phyloP scores from a whole-genome alignment of 1,140 invertebrate species.

The Solen grandis region DNA sequence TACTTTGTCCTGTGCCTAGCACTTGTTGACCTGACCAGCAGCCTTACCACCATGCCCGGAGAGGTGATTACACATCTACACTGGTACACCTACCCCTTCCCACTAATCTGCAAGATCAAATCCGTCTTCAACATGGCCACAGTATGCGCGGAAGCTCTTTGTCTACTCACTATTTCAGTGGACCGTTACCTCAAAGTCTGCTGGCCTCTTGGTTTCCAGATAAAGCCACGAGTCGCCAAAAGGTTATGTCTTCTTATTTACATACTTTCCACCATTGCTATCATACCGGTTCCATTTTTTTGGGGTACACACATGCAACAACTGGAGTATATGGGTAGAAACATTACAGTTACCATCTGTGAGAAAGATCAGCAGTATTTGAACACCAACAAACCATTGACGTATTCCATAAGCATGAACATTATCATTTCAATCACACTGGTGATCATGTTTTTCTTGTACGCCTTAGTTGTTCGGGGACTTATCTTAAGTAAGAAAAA shows the following conservation, averaged over 20 bases:
- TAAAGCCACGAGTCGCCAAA: conserved; percentile 21
- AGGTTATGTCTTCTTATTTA: background rate
- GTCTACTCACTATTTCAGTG: conserved; percentile 59
- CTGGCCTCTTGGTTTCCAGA: conserved; percentile 56
- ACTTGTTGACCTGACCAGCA: conserved; percentile 63
- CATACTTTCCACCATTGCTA: conserved; percentile 1
- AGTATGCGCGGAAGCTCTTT: conserved; percentile 58
- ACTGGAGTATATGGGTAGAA: background rate
- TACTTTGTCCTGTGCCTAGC: conserved; percentile 64
- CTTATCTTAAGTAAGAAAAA: background rate
- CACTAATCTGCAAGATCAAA: conserved; percentile 58
- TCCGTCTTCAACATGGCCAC: conserved; percentile 62
- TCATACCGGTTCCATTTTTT: conserved; percentile 1
- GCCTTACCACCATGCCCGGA: conserved; percentile 63
- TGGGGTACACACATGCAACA: conserved; percentile 22
- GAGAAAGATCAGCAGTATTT: conserved; percentile 24
- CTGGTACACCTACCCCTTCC: conserved; percentile 65
- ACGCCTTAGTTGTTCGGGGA: background rate
- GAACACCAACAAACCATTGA: background rate
- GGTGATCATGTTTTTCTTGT: conserved; percentile 24
- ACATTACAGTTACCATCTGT: conserved; percentile 28
- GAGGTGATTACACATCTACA: conserved; percentile 64
- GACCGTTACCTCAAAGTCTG: conserved; percentile 66
- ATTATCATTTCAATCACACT: conserved; percentile 6
- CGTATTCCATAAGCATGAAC: conserved; percentile 4